Conservation (phyloP, 2,888 invertebrate genomes). For the Acanthosepion lycidas region DNA sequence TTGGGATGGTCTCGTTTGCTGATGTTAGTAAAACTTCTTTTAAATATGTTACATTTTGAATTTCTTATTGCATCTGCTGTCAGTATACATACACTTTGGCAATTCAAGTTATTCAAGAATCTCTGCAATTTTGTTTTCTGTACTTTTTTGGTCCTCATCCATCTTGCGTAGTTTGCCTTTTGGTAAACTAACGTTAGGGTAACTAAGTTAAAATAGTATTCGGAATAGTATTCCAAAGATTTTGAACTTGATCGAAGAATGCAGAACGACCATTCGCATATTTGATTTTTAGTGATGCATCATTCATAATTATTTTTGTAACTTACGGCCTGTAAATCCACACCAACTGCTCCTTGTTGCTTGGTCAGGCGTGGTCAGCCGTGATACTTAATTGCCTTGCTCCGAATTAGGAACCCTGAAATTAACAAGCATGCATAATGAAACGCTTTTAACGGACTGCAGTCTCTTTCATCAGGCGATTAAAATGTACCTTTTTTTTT, state of each 20-base stretch:
- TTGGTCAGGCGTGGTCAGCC: constrained; percentile 10
- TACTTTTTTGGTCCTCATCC: too few relatives aligned
- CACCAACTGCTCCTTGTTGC: neutral
- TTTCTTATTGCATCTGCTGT: too few relatives aligned
- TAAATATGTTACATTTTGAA: too few relatives aligned
- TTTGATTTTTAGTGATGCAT: neutral
- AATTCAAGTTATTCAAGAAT: too few relatives aligned
- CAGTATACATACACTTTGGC: too few relatives aligned
- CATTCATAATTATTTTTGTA: constrained; percentile 17
- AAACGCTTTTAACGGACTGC: neutral
- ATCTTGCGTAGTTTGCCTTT: neutral
- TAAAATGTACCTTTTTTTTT: neutral
- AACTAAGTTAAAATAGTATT: neutral
- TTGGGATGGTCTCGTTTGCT: too few relatives aligned
- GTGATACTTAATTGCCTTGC: neutral
- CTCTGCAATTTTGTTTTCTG: too few relatives aligned
- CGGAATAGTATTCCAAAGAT: neutral
- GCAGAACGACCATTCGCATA: neutral
- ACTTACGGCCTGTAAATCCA: neutral
- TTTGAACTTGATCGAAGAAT: neutral
- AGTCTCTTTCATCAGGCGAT: neutral
- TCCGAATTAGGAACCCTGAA: neutral
- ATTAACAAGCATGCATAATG: neutral
- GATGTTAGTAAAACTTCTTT: too few relatives aligned
- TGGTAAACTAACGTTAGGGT: neutral